Evolutionary conservation across 2,113 vertebrate species (phyloP), one percentile per base, ranked within the genome.

Genomic region (Coryphaenoides rupestris): DNA sequence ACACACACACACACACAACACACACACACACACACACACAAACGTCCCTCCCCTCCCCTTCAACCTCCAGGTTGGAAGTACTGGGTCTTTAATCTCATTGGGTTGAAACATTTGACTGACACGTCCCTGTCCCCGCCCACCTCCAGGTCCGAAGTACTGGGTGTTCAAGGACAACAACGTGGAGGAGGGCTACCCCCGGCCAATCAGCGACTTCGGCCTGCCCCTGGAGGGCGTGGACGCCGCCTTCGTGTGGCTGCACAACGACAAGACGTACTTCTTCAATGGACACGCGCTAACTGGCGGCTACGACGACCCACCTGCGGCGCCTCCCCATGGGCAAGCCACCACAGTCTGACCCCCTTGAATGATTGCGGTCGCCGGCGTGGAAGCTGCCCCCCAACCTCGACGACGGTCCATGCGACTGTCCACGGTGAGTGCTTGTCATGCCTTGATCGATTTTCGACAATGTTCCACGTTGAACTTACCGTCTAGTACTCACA

Each of bases 151-250:
- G 58, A 93, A 94, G 66, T 99, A 99, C 77, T 99, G 97, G 97
- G 85, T 99, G 50, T 99, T 99, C 78, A 96, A 96, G 84, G 96
- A 98, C 87, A 99, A 95, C 58, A 94, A 91, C 0, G 93, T 94
- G 23, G 96, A 98, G 78, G 96, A 98, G 78, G 95, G 95, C 40
- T 98, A 95, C 78, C 96, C 97, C 0, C 87, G 93, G 47, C 90
- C 91, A 0, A 87, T 98, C 85, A 95, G 90, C 0, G 97, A 99
- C 89, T 98, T 96, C 0, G 93, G 95, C 57, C 88, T 98, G 45
- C 94, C 97, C 0, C 71, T 66, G 0, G 94, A 94, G 26, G 93
- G 93, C 6, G 83, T 98, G 1, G 95, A 98, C 0, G 95, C 94
- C 0, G 95, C 93, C 12, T 96, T 98, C 52, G 93, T 94, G 83